Conservation (phyloP, 2,888 invertebrate species). For the Sericinus montela region DNA sequence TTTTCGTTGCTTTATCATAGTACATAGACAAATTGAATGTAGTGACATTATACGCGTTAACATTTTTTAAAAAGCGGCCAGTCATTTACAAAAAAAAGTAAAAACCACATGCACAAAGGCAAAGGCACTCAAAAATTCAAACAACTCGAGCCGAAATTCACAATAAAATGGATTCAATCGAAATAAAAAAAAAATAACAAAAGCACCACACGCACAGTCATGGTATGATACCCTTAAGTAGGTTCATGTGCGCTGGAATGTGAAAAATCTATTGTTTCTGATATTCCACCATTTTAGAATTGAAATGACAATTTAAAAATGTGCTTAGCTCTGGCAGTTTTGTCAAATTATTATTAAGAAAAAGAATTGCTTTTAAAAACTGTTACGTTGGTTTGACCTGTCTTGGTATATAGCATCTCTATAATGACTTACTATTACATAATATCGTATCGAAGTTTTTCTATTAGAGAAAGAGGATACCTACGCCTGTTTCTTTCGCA, state of each 20-base stretch:
- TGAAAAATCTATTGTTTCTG: constrained; percentile 10
- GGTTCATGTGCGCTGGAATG: constrained; percentile 11
- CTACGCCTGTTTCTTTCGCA: no score
- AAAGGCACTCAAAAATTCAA: constrained; percentile 11
- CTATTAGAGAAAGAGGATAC: no score
- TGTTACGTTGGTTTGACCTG: no score
- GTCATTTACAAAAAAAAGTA: neutral
- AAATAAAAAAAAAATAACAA: constrained; percentile 12
- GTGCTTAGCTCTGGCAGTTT: no score
- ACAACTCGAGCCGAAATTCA: constrained; percentile 3
- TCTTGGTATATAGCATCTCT: no score
- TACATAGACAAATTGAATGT: no score
- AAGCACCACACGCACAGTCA: constrained; percentile 2
- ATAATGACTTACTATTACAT: no score
- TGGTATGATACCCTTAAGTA: constrained; percentile 1
- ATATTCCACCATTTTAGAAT: constrained; percentile 4
- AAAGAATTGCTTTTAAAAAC: no score
- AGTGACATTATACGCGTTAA: neutral
- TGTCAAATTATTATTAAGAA: no score
- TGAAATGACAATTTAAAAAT: neutral
- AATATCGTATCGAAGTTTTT: no score
- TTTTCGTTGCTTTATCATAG: no score
- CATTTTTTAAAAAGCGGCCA: neutral
- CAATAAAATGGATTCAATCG: constrained; percentile 4
- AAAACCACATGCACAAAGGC: neutral